Percentiles rank a stretch among this genome's conserved stretches.
These are phyloP conservation scores for Cinclus mexicanus DNA, from an alignment of 2,113 vertebrate species.

Conservation along the genomic window DNA sequence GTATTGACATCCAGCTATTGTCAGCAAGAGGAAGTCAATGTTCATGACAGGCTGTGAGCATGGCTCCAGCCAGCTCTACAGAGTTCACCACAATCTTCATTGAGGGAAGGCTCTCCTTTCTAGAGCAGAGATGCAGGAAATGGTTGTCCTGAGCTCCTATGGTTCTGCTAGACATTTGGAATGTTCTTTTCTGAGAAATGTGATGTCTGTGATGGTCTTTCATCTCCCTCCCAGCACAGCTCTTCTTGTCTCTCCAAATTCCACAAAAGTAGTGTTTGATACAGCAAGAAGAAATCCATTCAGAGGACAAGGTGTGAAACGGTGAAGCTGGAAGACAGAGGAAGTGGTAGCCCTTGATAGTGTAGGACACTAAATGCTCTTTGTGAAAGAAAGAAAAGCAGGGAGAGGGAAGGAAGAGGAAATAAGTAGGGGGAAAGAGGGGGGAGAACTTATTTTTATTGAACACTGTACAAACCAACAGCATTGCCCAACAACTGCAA, in stretches of 20 bases:
- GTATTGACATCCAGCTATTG: neutral
- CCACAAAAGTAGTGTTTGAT: neutral
- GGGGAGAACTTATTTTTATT: rapidly evolving
- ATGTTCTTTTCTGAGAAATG: neutral
- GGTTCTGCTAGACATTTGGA: neutral
- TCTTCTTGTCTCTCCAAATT: neutral
- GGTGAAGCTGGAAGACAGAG: neutral
- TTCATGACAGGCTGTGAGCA: neutral
- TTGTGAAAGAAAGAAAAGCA: neutral
- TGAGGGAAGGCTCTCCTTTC: neutral
- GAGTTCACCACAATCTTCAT: neutral
- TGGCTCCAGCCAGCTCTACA: neutral
- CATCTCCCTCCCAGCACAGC: neutral
- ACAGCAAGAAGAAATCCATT: neutral
- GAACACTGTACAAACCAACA: neutral
- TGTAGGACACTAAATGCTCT: neutral
- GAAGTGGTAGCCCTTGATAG: neutral
- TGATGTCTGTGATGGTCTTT: neutral
- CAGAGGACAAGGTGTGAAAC: neutral
- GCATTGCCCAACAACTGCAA: neutral
- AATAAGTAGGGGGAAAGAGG: neutral
- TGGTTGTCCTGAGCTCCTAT: neutral
- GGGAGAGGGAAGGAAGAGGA: neutral
- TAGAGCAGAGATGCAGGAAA: neutral
- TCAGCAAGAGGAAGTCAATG: neutral